phyloP scores from a whole-genome alignment of 2,113 vertebrate species.

The Spizaetus ornatus region DNA sequence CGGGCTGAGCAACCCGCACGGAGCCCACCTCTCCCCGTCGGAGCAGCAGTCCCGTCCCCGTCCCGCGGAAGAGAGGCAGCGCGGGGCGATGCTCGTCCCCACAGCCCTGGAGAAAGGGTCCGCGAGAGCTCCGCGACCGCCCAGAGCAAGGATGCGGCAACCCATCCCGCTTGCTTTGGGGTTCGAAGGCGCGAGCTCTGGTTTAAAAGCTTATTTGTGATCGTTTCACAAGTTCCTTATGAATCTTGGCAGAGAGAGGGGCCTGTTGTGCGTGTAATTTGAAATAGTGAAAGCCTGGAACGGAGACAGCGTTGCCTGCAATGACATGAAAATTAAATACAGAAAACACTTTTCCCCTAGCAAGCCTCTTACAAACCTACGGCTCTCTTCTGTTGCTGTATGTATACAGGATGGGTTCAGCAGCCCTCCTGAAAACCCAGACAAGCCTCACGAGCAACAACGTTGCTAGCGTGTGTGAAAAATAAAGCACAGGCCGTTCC shows the following conservation, averaged over 20 bases:
- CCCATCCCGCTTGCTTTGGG: not conserved
- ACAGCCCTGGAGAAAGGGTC: not conserved
- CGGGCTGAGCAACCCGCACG: not conserved
- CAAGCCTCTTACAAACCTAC: not conserved
- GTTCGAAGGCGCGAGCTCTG: not conserved
- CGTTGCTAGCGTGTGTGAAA: not conserved
- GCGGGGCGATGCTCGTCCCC: not conserved
- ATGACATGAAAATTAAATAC: not conserved
- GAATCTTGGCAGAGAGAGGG: not conserved
- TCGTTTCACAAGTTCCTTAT: not conserved
- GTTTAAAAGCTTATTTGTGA: not conserved
- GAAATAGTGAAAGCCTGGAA: not conserved
- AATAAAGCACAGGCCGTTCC: not conserved
- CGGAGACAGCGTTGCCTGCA: not conserved
- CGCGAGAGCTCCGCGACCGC: rapidly evolving
- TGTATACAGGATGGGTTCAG: no score
- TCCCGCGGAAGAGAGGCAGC: not conserved
- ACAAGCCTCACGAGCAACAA: not conserved
- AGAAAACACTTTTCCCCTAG: not conserved
- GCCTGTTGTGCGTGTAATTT: not conserved
- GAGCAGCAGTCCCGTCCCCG: not conserved
- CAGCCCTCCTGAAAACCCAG: not conserved
- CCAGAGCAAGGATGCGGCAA: no score
- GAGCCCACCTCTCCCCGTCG: not conserved
- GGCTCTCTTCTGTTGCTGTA: not conserved